A percentile compares a stretch with the other conserved stretches of the same genome.
phyloP scores from a whole-genome alignment of 2,113 vertebrate genomes.

The Odontophorus gujanensis region DNA sequence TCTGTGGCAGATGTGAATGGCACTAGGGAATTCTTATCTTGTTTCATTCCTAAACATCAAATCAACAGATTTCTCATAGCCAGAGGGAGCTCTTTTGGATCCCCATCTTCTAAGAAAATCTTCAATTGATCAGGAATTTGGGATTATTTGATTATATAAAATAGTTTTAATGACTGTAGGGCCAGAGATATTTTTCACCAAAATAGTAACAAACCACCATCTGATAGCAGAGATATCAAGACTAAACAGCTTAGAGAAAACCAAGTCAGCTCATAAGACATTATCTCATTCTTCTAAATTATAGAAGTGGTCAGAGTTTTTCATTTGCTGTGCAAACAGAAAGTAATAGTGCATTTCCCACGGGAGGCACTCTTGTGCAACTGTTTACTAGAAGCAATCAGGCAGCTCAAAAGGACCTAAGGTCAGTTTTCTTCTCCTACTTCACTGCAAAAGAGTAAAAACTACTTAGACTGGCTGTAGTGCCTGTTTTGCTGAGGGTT shows the following conservation, averaged over 20 bases:
- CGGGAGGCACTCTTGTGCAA: background rate
- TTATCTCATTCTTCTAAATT: background rate
- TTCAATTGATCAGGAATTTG: background rate
- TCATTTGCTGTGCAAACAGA: background rate
- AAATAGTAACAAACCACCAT: background rate
- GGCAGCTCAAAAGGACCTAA: background rate
- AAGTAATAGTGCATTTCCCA: background rate
- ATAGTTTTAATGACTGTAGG: background rate
- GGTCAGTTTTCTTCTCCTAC: background rate
- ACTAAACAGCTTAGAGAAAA: constrained; percentile 20
- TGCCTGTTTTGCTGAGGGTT: background rate
- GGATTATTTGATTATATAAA: background rate
- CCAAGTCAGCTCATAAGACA: background rate
- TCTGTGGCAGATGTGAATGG: background rate
- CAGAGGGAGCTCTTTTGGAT: background rate
- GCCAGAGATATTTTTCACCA: background rate
- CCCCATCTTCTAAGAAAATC: background rate
- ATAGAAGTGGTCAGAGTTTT: background rate
- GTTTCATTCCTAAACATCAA: background rate
- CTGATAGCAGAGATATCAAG: background rate
- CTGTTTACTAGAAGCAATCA: background rate
- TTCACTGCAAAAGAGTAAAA: background rate
- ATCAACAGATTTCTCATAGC: background rate
- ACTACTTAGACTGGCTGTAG: background rate
- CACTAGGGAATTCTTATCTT: background rate